These are phyloP conservation scores for Heliothis subflexa DNA, from an alignment of 1,140 invertebrate genomes.

Conservation along the genomic window DNA sequence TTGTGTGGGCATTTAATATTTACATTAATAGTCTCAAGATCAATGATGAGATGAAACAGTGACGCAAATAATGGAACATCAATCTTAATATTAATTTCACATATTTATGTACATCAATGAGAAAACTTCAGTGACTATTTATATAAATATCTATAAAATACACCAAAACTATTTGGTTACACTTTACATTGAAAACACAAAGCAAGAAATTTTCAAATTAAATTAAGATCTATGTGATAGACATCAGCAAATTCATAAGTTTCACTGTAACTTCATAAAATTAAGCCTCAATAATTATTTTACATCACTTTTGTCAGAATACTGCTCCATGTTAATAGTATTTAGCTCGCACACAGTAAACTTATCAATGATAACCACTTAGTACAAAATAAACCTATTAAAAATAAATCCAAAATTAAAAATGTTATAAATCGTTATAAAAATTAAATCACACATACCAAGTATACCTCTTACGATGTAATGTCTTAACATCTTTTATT, in stretches of 20 bases:
- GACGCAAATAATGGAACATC: conserved; percentile 67
- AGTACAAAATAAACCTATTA: conserved; percentile 65
- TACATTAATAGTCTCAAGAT: conserved; percentile 69
- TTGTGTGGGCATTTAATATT: conserved; percentile 73
- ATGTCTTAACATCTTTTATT: conserved; percentile 74
- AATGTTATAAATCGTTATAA: conserved; percentile 64
- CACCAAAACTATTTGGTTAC: conserved; percentile 58
- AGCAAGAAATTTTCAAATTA: conserved; percentile 42
- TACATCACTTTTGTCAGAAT: conserved; percentile 75
- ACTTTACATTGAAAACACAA: conserved; percentile 49
- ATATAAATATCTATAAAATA: conserved; percentile 67
- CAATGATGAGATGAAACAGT: conserved; percentile 65
- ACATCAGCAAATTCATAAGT: conserved; percentile 50
- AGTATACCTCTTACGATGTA: conserved; percentile 67
- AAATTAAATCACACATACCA: conserved; percentile 71
- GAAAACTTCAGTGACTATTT: conserved; percentile 61
- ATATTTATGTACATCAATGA: conserved; percentile 69
- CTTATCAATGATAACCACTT: conserved; percentile 63
- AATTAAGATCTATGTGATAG: conserved; percentile 36
- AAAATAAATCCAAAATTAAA: conserved; percentile 69
- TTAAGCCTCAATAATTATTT: conserved; percentile 72
- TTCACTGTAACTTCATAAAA: conserved; percentile 51
- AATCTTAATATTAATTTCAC: conserved; percentile 63
- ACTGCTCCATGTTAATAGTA: conserved; percentile 66
- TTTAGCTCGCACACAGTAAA: conserved; percentile 62